Percentiles rank a stretch among this genome's conserved stretches.
Evolutionary conservation across 1,140 invertebrate species (phyloP).

Genomic region (Uloborus diversus): DNA sequence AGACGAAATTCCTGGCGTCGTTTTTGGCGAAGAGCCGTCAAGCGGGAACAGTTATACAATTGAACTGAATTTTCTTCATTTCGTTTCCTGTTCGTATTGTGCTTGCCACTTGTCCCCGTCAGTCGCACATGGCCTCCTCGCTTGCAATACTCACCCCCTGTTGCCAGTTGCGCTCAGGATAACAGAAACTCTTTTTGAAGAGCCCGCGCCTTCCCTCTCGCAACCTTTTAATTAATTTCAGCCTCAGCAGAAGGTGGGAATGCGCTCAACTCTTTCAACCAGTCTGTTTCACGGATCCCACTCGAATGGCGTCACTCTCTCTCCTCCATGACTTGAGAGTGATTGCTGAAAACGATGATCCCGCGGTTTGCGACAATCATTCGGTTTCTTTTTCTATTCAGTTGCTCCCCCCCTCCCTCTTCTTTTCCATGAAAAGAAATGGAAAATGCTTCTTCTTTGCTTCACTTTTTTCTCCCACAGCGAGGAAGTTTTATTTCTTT

Average conservation of each 20-base stretch:
- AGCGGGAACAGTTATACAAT: constrained; percentile 17
- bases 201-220: background rate
- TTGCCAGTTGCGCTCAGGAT: background rate
- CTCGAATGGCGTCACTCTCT: too few relatives aligned
- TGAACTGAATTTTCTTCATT: constrained; percentile 4
- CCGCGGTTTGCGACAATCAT: too few relatives aligned
- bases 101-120: background rate
- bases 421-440: too few relatives aligned
- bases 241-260: background rate
- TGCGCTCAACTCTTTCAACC: background rate
- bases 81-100: constrained; percentile 4
- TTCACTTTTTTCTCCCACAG: too few relatives aligned
- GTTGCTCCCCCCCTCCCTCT: too few relatives aligned
- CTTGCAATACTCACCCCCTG: background rate
- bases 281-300: background rate
- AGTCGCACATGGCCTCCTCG: background rate
- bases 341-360: background rate
- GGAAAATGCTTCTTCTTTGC: too few relatives aligned
- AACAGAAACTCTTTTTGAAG: background rate
- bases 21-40: background rate
- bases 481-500: too few relatives aligned
- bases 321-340: background rate
- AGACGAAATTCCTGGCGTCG: background rate
- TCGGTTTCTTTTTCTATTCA: too few relatives aligned
- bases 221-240: constrained; percentile 19